Evolutionary conservation across 2,113 vertebrate genomes (phyloP).

Genomic region (Vombatus ursinus): DNA sequence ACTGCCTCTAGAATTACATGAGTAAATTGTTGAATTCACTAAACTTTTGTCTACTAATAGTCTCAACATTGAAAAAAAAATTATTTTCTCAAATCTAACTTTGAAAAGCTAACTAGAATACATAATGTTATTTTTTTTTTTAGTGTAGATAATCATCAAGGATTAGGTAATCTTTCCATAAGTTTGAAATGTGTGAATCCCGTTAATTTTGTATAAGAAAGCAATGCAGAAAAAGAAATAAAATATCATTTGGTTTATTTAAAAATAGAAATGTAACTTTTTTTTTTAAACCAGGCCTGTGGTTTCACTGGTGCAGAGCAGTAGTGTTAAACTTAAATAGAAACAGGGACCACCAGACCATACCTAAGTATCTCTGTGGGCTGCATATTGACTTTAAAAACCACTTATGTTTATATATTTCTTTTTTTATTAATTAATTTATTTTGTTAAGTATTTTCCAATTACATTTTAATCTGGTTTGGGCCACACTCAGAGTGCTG

Average conservation of each 20-base stretch:
- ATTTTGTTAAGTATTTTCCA: not conserved
- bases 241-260: slow-evolving; percentile 2
- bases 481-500: not conserved
- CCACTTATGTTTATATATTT: not conserved
- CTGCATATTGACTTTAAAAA: not conserved
- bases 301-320: not conserved
- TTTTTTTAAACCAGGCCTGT: not conserved
- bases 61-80: not conserved
- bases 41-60: not conserved
- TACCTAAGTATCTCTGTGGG: not conserved
- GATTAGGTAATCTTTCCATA: slow-evolving; percentile 6
- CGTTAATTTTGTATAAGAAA: not conserved
- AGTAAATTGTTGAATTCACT: slow-evolving; percentile 4
- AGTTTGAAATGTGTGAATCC: not conserved
- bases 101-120: slow-evolving; percentile 3
- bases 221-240: not conserved
- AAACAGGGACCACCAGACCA: not conserved
- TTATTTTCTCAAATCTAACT: not conserved
- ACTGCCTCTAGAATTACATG: not conserved
- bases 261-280: slow-evolving; percentile 35
- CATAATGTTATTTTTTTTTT: not conserved
- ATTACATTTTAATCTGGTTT: not conserved
- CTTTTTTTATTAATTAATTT: slow-evolving; percentile 1
- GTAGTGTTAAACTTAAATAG: not conserved
- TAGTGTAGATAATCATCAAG: not conserved